Conservation (phyloP, 2,888 invertebrate genomes). For the Phorcus lineatus region DNA sequence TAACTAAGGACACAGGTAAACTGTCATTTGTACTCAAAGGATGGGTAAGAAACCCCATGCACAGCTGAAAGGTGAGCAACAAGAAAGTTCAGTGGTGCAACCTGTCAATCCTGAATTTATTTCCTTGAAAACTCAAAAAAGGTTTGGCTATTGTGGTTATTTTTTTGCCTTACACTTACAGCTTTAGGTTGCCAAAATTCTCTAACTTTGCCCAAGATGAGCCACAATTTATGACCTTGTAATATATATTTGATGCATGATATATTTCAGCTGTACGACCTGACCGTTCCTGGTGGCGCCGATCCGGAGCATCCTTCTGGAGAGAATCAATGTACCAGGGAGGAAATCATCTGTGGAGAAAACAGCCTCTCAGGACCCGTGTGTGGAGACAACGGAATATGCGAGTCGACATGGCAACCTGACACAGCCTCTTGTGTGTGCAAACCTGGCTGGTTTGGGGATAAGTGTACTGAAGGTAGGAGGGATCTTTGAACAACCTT, state of each 20-base stretch:
- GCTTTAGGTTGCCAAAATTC: no score
- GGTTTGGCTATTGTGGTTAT: no score
- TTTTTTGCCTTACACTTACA: no score
- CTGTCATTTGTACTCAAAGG: no score
- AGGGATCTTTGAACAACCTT: constrained; percentile 6
- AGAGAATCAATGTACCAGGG: constrained; percentile 89
- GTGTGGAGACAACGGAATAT: constrained; percentile 82
- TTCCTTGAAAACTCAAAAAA: no score
- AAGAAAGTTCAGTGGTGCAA: no score
- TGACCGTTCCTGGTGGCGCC: constrained; percentile 83
- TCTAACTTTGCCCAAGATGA: no score
- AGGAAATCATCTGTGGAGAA: constrained; percentile 86
- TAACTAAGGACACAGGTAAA: no score
- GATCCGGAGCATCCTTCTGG: constrained; percentile 84
- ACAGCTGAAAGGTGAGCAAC: constrained; percentile 83
- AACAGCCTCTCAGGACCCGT: constrained; percentile 41
- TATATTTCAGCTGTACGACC: constrained; percentile 90
- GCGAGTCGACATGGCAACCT: constrained; percentile 84
- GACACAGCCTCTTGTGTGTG: constrained; percentile 88
- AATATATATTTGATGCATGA: no score
- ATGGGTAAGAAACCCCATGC: constrained; percentile 95
- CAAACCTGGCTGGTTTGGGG: constrained; percentile 94
- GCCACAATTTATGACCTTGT: no score
- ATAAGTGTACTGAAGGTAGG: constrained; percentile 75
- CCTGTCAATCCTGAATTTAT: no score